Base-by-base conservation (phyloP, 2,113 vertebrate genomes). In the Alces alces region DNA sequence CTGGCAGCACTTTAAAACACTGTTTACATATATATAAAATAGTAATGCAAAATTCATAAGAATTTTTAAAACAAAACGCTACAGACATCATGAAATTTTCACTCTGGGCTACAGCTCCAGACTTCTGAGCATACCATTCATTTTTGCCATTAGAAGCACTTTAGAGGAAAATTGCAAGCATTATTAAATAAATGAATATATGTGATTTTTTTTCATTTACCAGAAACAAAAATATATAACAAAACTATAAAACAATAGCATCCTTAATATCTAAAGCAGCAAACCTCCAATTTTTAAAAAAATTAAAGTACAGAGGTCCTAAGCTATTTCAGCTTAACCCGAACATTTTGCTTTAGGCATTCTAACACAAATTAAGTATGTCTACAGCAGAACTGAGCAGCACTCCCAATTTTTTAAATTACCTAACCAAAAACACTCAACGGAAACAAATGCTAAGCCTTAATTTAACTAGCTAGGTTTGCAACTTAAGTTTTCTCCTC, bases 381-480 rank as follows among this genome's bases (percentile, higher is more conserved):
- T 96, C 91, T 80, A 93, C 28, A 97, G 23, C n/a, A 80, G 47
- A 50, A 50, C 47, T 50, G 47, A 50, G 13, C 47, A 50, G 19
- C n/a, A 80, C 27, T 94, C 30, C 21, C 57, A 91, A 55, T 85
- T 95, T 95, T 95, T 90, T 16, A 93, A 97, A 92, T 94, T 93
- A 92, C 33, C 78, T 85, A 94, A 92, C 27, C 61, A 94, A 95
- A 97, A 96, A 78, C 70, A 70, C 66, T 58, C 57, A 89, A 93
- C 86, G 27, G n/a, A 97, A 97, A 85, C 86, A 96, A 95, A 95
- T 43, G 50, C 73, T 76, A 97, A 95, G 5, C 25, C 60, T 96
- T 95, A 94, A 89, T 93, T 94, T 93, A 93, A 96, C 27, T 82
- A 15, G 21, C 33, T 43, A 60, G 17, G 39, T 92, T 28, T 96